Percentiles rank a stretch among this genome's conserved stretches.
phyloP scores from a whole-genome alignment of 2,797 vertebrate genomes.

The Propithecus deckenii region DNA sequence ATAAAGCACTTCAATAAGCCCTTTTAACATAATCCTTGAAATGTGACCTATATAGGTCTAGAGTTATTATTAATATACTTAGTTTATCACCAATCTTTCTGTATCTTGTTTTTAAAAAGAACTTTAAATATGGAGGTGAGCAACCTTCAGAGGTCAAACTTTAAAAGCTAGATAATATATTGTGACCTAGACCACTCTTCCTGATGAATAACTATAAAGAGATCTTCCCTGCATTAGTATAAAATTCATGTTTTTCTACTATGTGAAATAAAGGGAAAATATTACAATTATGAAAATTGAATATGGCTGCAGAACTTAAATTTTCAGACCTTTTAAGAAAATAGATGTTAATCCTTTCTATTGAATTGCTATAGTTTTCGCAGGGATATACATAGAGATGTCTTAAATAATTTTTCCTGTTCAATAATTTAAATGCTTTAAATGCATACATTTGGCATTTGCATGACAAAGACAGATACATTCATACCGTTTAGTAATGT shows the following conservation, averaged over 20 bases:
- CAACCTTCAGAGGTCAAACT: background rate
- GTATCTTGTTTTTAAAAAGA: conserved; percentile 46
- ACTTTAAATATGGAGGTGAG: background rate
- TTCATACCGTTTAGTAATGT: background rate
- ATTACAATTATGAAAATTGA: background rate
- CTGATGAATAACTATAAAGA: background rate
- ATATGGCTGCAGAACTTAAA: background rate
- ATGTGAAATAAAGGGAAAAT: conserved; percentile 20
- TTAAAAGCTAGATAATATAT: conserved; percentile 28
- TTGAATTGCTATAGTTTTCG: background rate
- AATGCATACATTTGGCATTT: background rate
- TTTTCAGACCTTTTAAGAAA: background rate
- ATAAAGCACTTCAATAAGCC: background rate
- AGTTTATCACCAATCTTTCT: background rate
- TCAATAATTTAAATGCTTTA: conserved; percentile 26
- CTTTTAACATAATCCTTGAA: background rate
- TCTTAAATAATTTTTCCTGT: background rate
- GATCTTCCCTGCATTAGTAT: background rate
- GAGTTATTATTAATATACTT: conserved; percentile 1
- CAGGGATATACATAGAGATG: background rate
- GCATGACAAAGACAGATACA: background rate
- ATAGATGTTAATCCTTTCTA: background rate
- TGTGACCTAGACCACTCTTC: background rate
- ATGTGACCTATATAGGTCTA: background rate
- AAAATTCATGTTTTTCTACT: background rate